Base-by-base conservation (phyloP, 2,797 vertebrate genomes). In the Leucoraja ocellata region DNA sequence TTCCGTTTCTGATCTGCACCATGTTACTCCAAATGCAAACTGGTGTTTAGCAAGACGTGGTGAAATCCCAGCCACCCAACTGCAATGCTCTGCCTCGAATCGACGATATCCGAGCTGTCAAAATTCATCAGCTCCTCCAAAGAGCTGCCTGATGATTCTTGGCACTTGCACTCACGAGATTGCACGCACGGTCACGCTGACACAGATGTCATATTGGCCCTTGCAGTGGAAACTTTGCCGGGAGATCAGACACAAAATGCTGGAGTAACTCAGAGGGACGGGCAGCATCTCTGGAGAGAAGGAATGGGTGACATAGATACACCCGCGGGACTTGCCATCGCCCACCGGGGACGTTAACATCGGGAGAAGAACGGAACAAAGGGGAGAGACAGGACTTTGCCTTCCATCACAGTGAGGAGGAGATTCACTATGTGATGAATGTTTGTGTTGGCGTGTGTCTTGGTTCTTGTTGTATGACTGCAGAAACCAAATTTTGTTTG, bases 141-240 rank as follows among this genome's bases (percentile, higher is more conserved):
- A 88, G 84, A 32, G 16, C 32, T 16, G 5, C 61, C 84, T 88
- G n/a, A 88, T 88, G 84, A 88, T 65, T 88, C 36, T 61, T 88
- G 84, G 68, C 84, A 88, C 63, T 32, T 88, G 84, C 84, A 88
- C 84, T 88, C 84, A 88, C 28, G 84, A 88, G 84, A 88, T 68
- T 8, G 84, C 68, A 36, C n/a, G 36, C 61, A 58, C 1, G 10
- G 84, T 68, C 84, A 88, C 68, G 68, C 63, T 88, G 32, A 88
- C 36, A 88, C 84, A 88, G 63, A 68, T 68, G 84, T 88, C 63
- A 36, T 88, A 88, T 88, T 88, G n/a, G 65, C 65, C 84, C 84
- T 88, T 36, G 1, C n/a, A 36, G 84, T 63, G 18, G 65, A 88
- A 88, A 36, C 84, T 68, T 88, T 88, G 84, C 68, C 36, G n/a